phyloP scores from a whole-genome alignment of 2,113 vertebrate genomes.

The Carassius gibelio region DNA sequence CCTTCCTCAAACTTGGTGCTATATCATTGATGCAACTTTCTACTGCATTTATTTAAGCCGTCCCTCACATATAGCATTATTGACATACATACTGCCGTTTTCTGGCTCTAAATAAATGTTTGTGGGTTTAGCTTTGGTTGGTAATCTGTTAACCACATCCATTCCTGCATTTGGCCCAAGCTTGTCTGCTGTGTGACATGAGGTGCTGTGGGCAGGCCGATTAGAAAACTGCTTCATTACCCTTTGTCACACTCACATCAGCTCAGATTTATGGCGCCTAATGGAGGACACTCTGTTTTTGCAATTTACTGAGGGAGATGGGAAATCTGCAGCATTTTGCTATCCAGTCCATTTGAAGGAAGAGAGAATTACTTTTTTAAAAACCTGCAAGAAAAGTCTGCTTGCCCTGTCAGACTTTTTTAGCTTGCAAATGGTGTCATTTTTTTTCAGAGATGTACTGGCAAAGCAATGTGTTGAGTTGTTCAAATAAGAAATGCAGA shows the following conservation, averaged over 20 bases:
- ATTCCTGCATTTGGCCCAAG: slow-evolving; percentile 17
- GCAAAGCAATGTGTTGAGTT: not conserved
- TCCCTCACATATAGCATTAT: not conserved
- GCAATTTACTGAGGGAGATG: slow-evolving; percentile 67
- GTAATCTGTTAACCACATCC: slow-evolving; percentile 40
- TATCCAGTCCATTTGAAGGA: slow-evolving; percentile 43
- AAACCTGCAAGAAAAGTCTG: not conserved
- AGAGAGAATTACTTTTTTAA: slow-evolving; percentile 27
- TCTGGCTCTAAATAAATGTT: not conserved
- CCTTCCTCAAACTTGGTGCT: slow-evolving; percentile 7
- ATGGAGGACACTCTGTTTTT: slow-evolving; percentile 66
- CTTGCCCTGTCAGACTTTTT: not conserved
- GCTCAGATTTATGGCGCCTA: slow-evolving; percentile 61
- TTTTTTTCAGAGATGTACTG: not conserved
- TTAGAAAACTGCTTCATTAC: slow-evolving; percentile 60
- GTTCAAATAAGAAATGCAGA: not conserved
- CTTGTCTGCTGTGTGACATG: slow-evolving; percentile 35
- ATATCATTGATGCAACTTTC: slow-evolving; percentile 15
- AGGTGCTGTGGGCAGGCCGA: slow-evolving; percentile 39
- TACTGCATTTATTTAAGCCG: not conserved
- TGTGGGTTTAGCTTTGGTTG: not conserved
- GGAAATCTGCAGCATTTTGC: slow-evolving; percentile 68
- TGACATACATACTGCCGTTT: not conserved
- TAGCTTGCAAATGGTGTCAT: not conserved
- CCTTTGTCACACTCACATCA: slow-evolving; percentile 60